Percentiles rank a stretch among this genome's conserved stretches.
phyloP scores from a whole-genome alignment of 1,140 invertebrate genomes.

The Aphelenchoides besseyi region DNA sequence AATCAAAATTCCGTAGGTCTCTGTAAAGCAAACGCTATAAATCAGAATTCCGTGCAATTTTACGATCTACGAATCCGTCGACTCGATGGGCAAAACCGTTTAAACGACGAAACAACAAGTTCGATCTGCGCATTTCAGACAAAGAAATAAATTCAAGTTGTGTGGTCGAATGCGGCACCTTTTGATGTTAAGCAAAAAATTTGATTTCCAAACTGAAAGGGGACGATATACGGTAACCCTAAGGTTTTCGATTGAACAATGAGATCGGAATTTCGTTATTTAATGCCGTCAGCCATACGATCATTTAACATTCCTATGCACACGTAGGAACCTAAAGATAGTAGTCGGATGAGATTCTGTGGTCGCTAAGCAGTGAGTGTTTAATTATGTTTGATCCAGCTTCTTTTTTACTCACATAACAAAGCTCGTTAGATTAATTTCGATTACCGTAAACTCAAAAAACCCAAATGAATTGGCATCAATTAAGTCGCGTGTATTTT shows the following conservation, averaged over 20 bases:
- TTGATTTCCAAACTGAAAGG: neutral
- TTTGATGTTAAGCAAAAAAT: neutral
- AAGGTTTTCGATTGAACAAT: no score
- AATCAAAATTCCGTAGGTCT: neutral
- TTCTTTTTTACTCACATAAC: no score
- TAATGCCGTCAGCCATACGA: neutral
- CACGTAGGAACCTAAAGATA: no score
- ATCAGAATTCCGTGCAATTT: conserved; percentile 3
- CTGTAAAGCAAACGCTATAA: neutral
- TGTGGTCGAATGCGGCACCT: neutral
- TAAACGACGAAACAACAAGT: neutral
- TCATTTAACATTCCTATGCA: no score
- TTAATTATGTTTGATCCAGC: no score
- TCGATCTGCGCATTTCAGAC: neutral
- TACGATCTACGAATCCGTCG: neutral
- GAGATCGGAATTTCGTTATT: neutral
- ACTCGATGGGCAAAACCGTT: neutral
- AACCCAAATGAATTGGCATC: no score
- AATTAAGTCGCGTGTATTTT: no score
- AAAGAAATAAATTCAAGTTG: neutral
- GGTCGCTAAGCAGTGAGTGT: no score
- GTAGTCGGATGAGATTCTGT: no score
- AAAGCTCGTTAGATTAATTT: no score
- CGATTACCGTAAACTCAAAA: no score
- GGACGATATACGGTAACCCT: no score